Conservation (phyloP, 2,113 vertebrate genomes). For the Pluvianellus socialis region DNA sequence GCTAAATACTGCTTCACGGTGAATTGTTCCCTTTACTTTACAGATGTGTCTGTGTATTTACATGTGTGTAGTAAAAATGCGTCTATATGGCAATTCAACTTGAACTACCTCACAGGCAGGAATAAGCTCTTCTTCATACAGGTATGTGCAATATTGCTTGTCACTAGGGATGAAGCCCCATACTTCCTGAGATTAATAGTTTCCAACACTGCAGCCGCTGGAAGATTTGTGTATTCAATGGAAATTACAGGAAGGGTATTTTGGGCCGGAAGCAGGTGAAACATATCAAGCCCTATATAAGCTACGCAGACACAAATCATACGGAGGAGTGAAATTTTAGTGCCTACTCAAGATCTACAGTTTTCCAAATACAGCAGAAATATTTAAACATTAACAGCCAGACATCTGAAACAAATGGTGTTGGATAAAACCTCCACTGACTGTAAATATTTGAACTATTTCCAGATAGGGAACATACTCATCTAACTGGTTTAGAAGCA, state of each 20-base stretch:
- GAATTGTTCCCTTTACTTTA: not conserved
- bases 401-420: constrained; percentile 17
- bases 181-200: not conserved
- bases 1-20: not conserved
- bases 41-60: not conserved
- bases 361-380: not conserved
- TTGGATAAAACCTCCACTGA: not conserved
- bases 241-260: not conserved
- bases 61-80: not conserved
- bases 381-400: not conserved
- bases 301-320: not conserved
- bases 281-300: not conserved
- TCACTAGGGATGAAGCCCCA: not conserved
- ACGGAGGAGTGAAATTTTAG: not conserved
- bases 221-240: not conserved
- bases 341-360: not conserved
- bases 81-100: fast-evolving
- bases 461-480: not conserved
- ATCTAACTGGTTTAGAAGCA: not conserved
- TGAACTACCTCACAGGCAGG: not conserved
- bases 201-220: not conserved
- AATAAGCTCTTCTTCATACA: not conserved
- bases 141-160: fast-evolving
- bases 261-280: not conserved
- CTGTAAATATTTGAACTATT: not conserved